Evolutionary conservation across 2,888 invertebrate species (phyloP).

Genomic region (Ctena decussata): DNA sequence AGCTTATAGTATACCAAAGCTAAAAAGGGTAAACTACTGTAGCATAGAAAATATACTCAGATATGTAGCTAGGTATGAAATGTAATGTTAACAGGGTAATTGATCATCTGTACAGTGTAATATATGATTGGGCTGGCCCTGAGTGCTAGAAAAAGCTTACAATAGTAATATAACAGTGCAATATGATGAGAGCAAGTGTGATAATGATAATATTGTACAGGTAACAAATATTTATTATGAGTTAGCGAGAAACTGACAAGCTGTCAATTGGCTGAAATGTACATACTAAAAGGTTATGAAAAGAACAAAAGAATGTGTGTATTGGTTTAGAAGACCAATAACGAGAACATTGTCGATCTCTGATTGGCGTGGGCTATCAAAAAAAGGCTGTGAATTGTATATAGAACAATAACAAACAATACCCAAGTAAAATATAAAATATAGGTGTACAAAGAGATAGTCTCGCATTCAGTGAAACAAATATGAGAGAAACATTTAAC

Average conservation of each 20-base stretch:
- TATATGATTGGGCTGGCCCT: conserved; percentile 41
- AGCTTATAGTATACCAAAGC: background rate
- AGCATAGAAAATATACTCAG: background rate
- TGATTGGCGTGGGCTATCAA: background rate
- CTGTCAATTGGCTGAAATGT: background rate
- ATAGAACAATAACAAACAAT: background rate
- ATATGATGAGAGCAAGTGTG: background rate
- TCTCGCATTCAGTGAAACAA: background rate
- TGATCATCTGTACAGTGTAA: background rate
- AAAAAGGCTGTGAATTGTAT: background rate
- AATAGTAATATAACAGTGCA: background rate
- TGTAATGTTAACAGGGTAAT: background rate
- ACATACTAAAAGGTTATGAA: background rate
- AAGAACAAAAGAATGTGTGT: background rate
- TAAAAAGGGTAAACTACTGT: background rate
- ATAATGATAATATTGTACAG: background rate
- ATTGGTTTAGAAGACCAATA: background rate
- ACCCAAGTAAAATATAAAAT: background rate
- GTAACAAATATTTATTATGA: background rate
- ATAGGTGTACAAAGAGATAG: background rate
- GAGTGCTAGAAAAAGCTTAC: background rate
- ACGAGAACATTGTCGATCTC: background rate
- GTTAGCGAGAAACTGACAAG: background rate
- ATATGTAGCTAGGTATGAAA: background rate
- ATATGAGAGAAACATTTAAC: no score